phyloP scores from a whole-genome alignment of 2,888 invertebrate genomes.

The Caenorhabditis macrosperma region DNA sequence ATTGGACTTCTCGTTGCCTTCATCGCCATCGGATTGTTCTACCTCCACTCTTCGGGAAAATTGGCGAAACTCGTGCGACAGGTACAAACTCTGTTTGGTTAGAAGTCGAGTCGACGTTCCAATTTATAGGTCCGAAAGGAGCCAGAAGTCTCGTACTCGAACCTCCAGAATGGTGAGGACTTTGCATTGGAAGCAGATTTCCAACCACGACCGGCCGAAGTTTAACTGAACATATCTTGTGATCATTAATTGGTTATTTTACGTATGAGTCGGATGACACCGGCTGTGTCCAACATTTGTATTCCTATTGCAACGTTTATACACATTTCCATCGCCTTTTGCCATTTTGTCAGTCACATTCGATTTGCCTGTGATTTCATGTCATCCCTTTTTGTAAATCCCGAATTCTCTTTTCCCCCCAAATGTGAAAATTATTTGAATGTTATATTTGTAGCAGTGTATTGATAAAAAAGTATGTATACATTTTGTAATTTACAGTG shows the following conservation, averaged over 20 bases:
- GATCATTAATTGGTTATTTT: not conserved
- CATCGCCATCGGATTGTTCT: constrained; percentile 16
- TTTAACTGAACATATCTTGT: constrained; percentile 46
- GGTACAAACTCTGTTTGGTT: not conserved
- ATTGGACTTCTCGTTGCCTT: constrained; percentile 31
- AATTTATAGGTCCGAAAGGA: constrained; percentile 38
- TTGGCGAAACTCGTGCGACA: constrained; percentile 9
- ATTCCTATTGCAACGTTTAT: not conserved
- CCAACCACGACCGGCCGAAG: constrained; percentile 66
- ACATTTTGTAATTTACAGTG: not conserved
- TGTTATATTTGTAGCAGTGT: too few relatives aligned
- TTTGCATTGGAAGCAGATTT: constrained; percentile 59
- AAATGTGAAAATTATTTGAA: not conserved
- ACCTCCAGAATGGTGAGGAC: constrained; percentile 59
- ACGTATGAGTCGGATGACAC: constrained; percentile 12
- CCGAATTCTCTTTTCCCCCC: not conserved
- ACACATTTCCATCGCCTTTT: not conserved
- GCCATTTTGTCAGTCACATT: constrained; percentile 5
- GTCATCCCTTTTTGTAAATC: not conserved
- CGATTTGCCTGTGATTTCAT: constrained; percentile 34
- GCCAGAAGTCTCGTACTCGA: constrained; percentile 62
- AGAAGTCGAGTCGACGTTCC: not conserved
- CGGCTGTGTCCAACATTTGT: constrained; percentile 2
- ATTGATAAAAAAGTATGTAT: too few relatives aligned
- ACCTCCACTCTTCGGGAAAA: constrained; percentile 44